Conservation (phyloP, 1,140 invertebrate genomes). For the Schlechtendalia chinensis region DNA sequence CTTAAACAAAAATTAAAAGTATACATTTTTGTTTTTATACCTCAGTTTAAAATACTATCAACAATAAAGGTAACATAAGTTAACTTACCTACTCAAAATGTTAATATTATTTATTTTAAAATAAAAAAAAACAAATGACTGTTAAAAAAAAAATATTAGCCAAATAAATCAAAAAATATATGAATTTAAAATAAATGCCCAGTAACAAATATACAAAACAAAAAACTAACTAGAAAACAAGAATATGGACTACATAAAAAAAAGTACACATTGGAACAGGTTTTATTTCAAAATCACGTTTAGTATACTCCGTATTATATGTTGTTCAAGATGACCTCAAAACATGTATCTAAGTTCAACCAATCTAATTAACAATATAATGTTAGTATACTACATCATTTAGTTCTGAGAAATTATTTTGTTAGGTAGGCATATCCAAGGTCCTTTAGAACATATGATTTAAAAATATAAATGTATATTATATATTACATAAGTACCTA, state of each 20-base stretch:
- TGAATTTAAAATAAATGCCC: background rate
- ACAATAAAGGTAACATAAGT: too few species aligned
- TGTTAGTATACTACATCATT: background rate
- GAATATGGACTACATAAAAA: background rate
- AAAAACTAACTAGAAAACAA: background rate
- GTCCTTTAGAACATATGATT: background rate
- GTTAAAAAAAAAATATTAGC: too few species aligned
- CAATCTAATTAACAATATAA: background rate
- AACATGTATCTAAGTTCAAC: conserved; percentile 8
- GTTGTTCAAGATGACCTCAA: conserved; percentile 29
- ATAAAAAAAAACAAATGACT: too few species aligned
- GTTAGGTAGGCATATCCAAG: background rate
- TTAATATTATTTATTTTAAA: too few species aligned
- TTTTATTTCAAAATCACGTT: conserved; percentile 21
- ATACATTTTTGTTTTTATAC: too few species aligned
- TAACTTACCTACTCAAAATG: too few species aligned
- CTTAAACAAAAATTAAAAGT: too few species aligned
- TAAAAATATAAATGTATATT: background rate
- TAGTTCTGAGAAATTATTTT: background rate
- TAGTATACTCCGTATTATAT: background rate
- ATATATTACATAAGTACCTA: background rate
- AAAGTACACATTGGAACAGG: background rate
- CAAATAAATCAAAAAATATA: too few species aligned
- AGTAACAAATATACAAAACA: background rate
- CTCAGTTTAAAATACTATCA: too few species aligned